A percentile compares a stretch with the other conserved stretches of the same genome.
Conservation (phyloP, 2,797 vertebrate species). For the Macroramphosus scolopax region DNA sequence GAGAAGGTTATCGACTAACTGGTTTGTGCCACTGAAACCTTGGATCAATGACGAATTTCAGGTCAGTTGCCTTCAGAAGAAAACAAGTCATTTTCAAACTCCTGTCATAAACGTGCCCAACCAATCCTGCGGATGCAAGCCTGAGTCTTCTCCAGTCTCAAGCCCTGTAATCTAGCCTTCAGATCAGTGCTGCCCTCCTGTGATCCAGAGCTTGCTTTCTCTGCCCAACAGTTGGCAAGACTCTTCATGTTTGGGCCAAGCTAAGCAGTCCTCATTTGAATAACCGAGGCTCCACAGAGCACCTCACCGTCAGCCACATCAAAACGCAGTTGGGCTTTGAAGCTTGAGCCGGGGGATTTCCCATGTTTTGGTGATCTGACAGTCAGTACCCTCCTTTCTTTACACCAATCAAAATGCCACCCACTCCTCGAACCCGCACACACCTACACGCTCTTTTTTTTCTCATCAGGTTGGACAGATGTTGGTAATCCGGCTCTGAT, state of each 20-base stretch:
- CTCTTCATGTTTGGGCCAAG: conserved; percentile 30
- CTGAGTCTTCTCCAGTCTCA: conserved; percentile 14
- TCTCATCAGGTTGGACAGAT: conserved; percentile 58
- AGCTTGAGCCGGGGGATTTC: conserved; percentile 69
- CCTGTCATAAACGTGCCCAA: too few relatives aligned
- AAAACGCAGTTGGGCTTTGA: conserved; percentile 64
- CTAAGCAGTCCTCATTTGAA: conserved; percentile 32
- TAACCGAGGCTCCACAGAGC: conserved; percentile 14
- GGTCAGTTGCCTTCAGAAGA: neutral
- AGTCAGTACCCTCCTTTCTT: conserved; percentile 44
- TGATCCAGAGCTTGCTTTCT: conserved; percentile 17
- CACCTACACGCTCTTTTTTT: conserved; percentile 26
- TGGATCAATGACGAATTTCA: too few relatives aligned
- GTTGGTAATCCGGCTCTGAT: conserved; percentile 65
- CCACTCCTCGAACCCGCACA: neutral
- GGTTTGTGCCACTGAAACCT: too few relatives aligned
- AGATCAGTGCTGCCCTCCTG: neutral
- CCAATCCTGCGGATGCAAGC: conserved; percentile 1
- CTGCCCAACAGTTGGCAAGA: conserved; percentile 26
- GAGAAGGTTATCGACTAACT: too few relatives aligned
- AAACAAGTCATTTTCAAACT: too few relatives aligned
- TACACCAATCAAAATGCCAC: conserved; percentile 17
- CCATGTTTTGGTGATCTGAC: conserved; percentile 59
- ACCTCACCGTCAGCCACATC: conserved; percentile 55
- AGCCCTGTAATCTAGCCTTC: conserved; percentile 3